Base-by-base conservation (phyloP, 1,140 invertebrate species). In the Dermatophagoides farinae region DNA sequence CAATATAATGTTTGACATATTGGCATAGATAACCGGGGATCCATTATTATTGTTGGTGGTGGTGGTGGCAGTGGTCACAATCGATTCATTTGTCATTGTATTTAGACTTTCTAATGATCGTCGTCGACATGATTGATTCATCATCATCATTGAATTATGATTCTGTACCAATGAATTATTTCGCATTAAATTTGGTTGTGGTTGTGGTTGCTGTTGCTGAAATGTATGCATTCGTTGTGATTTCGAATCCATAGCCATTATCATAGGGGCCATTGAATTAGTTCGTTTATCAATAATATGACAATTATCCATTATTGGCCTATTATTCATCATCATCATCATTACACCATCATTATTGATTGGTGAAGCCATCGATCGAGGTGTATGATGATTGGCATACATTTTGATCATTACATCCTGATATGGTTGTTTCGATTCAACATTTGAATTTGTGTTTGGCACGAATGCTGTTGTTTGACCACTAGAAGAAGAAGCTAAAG, bases 51-150 rank as follows among this genome's bases (percentile, higher is more conserved):
- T 37, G 6, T 44, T n/a, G n/a, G n/a, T n/a, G n/a, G n/a, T n/a
- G n/a, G n/a, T n/a, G n/a, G n/a, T n/a, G n/a, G n/a, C n/a, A n/a
- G n/a, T n/a, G n/a, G n/a, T n/a, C n/a, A n/a, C n/a, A n/a, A n/a
- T n/a, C n/a, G n/a, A 20, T 40, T 57, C 39, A 25, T 47, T 59
- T 31, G 46, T 12, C 12, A 18, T 57, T 31, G 46, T 12, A 49
- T 62, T 43, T 22, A 64, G 51, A 61, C 61, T 64, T 50, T 62
- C 64, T 39, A 62, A 57, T 46, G 64, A 64, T 38, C 51, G 14
- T 20, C 64, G 55, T n/a, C 61, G 60, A 43, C 37, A n/a, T 10
- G 46, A 57, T 60, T 50, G 57, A 39, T n/a, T n/a, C 6, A 50
- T 12, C 31, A 31, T 31, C 12, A 25, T 44, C 11, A 31, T 37